Percentiles rank a stretch among this genome's conserved stretches.
Evolutionary conservation across 2,888 invertebrate genomes (phyloP).

Genomic region (Chouioia cunea): DNA sequence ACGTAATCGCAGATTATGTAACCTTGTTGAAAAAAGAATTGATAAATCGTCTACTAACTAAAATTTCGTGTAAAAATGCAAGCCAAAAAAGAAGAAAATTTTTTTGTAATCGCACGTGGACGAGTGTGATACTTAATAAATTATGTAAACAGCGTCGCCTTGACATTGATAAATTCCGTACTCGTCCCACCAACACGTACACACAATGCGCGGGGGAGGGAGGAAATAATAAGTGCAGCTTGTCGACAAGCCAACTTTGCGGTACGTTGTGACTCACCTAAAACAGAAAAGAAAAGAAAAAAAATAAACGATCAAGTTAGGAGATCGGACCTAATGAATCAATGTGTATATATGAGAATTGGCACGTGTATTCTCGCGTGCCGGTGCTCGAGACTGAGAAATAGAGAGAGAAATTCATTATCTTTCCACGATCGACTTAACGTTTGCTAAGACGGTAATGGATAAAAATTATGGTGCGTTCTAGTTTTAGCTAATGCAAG

Average conservation of each 20-base stretch:
- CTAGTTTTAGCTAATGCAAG: no score
- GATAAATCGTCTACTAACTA: neutral
- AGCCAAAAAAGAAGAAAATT: neutral
- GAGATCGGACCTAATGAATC: no score
- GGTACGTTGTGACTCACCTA: conserved; percentile 36
- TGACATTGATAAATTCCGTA: no score
- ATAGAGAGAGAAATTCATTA: conserved; percentile 48
- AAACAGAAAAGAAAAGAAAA: conserved; percentile 30
- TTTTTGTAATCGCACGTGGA: conserved; percentile 1
- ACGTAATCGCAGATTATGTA: no score
- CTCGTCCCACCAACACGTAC: neutral
- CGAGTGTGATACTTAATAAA: no score
- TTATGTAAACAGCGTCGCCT: no score
- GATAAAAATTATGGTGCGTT: no score
- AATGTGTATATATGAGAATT: neutral
- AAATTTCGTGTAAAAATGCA: no score
- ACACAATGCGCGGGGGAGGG: no score
- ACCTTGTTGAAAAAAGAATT: no score
- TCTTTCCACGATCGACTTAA: no score
- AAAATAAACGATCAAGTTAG: neutral
- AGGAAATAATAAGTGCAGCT: conserved; percentile 10
- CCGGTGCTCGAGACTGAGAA: neutral
- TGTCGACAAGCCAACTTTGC: conserved; percentile 1
- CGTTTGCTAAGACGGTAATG: no score
- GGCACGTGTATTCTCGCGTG: neutral